These are phyloP conservation scores for Choloepus didactylus DNA, from an alignment of 2,797 vertebrate species.

Conservation along the genomic window DNA sequence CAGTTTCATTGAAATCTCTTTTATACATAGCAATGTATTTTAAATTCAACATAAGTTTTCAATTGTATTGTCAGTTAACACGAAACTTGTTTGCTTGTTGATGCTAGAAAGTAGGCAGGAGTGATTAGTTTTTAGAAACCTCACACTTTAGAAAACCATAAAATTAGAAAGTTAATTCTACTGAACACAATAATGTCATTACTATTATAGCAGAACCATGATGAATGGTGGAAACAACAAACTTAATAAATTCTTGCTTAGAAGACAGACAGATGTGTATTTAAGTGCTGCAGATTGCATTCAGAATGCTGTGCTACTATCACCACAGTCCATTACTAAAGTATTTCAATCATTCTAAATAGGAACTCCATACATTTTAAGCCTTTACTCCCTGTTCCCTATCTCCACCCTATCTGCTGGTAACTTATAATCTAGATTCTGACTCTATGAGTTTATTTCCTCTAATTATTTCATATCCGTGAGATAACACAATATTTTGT, in stretches of 20 bases:
- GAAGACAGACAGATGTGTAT: neutral
- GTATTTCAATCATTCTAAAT: too few species aligned
- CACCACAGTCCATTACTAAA: too few species aligned
- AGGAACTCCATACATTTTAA: too few species aligned
- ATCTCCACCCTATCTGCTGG: too few species aligned
- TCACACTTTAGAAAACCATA: slow-evolving; percentile 60
- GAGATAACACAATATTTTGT: too few species aligned
- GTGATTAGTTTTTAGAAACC: slow-evolving; percentile 65
- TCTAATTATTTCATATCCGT: too few species aligned
- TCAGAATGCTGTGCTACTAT: too few species aligned
- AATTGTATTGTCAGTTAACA: slow-evolving; percentile 57
- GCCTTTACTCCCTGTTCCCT: too few species aligned
- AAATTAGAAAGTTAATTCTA: slow-evolving; percentile 66
- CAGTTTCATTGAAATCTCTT: slow-evolving; percentile 30
- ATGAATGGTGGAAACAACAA: slow-evolving; percentile 6
- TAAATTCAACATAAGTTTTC: slow-evolving; percentile 65
- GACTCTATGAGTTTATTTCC: too few species aligned
- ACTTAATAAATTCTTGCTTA: slow-evolving; percentile 29
- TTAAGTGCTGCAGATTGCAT: too few species aligned
- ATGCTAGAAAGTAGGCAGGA: slow-evolving; percentile 57
- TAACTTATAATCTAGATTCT: too few species aligned
- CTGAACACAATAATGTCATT: slow-evolving; percentile 56
- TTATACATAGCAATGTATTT: slow-evolving; percentile 37
- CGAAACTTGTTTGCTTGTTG: slow-evolving; percentile 63
- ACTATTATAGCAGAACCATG: neutral